Base-by-base conservation (phyloP, 2,113 vertebrate species). In the Bos indicus region DNA sequence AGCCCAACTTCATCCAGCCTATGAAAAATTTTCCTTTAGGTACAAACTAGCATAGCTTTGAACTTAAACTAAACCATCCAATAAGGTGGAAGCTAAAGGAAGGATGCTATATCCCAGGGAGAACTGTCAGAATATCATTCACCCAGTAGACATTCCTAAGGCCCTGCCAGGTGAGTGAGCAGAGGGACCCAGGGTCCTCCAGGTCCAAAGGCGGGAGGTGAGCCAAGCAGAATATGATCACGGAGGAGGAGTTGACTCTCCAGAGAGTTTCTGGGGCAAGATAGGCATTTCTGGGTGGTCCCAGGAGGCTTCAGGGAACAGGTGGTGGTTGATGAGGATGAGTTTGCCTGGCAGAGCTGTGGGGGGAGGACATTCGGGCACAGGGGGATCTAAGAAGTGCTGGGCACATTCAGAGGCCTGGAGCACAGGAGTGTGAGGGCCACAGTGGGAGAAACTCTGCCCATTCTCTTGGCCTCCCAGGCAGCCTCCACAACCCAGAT, bases 401-500 rank as follows among this genome's bases (percentile, higher is more conserved):
- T 51, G 91, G 81, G 17, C 81, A 30, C 7, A 9, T 67, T 90
- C 30, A 25, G 81, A 67, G 51, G 51, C 51, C 59, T 52, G 17
- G 86, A 36, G 15, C 1, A 7, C 7, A 19, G 80, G 67, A 48
- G 28, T 56, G n/a, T 60, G 52, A 94, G 95, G 91, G 62, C 88
- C 95, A 57, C 36, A 48, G 81, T 33, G 15, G 54, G 81, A 87
- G 90, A 59, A 7, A 25, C 71, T 81, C 57, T 85, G 64, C 89
- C 97, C 43, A 82, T 36, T 74, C 26, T 84, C 80, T 87, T 48
- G 51, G 88, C 92, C 84, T 16, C 59, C 54, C 57, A 25, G 40
- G 64, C 87, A 94, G 89, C 89, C 78, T 62, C 91, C 62, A 85
- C 67, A 86, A 64, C 95, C 92, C 94, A 95, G 95, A 95, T 80